Conservation (phyloP, 1,140 invertebrate genomes). For the Drosophila lacertosa region DNA sequence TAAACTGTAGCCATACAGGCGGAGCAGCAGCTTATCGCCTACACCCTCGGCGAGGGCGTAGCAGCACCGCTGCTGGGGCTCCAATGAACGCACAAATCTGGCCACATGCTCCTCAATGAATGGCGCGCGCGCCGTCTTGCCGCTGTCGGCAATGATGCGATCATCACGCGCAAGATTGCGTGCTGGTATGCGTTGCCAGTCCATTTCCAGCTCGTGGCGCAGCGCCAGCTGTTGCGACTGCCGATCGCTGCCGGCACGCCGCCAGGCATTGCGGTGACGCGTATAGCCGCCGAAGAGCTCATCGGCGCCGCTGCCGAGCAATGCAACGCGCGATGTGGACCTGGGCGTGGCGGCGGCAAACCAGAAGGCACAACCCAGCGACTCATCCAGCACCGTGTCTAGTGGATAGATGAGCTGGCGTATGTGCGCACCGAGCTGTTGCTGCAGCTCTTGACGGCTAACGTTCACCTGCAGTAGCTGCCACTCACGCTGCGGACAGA, state of each 20-base stretch:
- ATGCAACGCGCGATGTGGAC: slow-evolving; percentile 84
- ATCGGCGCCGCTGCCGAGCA: slow-evolving; percentile 95
- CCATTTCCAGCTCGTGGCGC: slow-evolving; percentile 88
- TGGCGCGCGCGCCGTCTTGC: slow-evolving; percentile 92
- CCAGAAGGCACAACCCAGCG: slow-evolving; percentile 96
- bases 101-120: slow-evolving; percentile 97
- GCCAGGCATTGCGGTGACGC: slow-evolving; percentile 91
- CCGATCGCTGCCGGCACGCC: slow-evolving; percentile 85
- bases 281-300: slow-evolving; percentile 98
- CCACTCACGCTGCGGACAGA: slow-evolving; percentile 89
- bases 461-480: slow-evolving; percentile 90
- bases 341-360: slow-evolving; percentile 92
- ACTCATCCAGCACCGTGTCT: slow-evolving; percentile 96
- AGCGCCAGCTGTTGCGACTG: slow-evolving; percentile 83
- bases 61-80: slow-evolving; percentile 91
- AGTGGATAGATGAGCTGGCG: slow-evolving; percentile 92
- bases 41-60: slow-evolving; percentile 88
- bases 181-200: slow-evolving; percentile 93
- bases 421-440: slow-evolving; percentile 86
- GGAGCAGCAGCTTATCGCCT: slow-evolving; percentile 97
- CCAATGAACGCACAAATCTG: slow-evolving; percentile 88
- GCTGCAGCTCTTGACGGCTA: slow-evolving; percentile 87
- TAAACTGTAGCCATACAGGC: slow-evolving; percentile 90
- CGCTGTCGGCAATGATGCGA: slow-evolving; percentile 91
- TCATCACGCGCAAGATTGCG: slow-evolving; percentile 98